Base-by-base conservation (phyloP, 1,140 invertebrate genomes). In the Coenobita brevimanus region DNA sequence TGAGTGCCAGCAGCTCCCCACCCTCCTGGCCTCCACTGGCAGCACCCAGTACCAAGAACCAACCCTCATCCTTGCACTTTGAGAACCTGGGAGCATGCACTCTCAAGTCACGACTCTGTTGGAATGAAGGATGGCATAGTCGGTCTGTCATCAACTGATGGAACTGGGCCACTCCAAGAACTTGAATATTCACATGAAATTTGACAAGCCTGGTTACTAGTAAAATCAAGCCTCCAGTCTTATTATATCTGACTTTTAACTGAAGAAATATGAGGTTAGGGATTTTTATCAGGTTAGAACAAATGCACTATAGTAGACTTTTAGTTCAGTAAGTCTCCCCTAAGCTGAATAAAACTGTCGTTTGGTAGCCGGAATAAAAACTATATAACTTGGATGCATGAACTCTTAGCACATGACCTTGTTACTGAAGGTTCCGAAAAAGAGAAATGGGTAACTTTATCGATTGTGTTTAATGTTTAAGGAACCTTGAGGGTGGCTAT, bases 61-160 rank as follows among this genome's bases (percentile, higher is more conserved):
- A 99, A 69, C 97, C 97, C 92, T 99, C 98, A 90, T 98, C 97
- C 93, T 99, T 99, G 6, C 96, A 95, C 92, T 98, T 98, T 0
- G 97, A 95, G 93, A 98, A 99, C 89, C 95, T 94, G 6, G 97
- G 97, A 90, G 96, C 95, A 90, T 96, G 93, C 15, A 96, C 96
- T 92, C 95, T 54, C 2, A 89, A 50, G 62, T 89, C 88, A 33
- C 50, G 60, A 41, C 41, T 69, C 88, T 89, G 62, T 69, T 50
- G 43, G 30, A 50, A 79, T 13, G 17, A 4, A 60, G 76, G 33
- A 67, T 30, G 8, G 8, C 64, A 67, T 8, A 10, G 15, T 4
- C 8, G 6, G 13, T 67, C 27, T 67, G 13, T 67, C 13, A n/a
- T 1, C 2, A n/a, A n/a, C n/a, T n/a, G n/a, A n/a, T n/a, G n/a